A percentile compares a stretch with the other conserved stretches of the same genome.
These are phyloP conservation scores for Zaprionus lineosus DNA, from an alignment of 2,888 invertebrate species.

Conservation along the genomic window DNA sequence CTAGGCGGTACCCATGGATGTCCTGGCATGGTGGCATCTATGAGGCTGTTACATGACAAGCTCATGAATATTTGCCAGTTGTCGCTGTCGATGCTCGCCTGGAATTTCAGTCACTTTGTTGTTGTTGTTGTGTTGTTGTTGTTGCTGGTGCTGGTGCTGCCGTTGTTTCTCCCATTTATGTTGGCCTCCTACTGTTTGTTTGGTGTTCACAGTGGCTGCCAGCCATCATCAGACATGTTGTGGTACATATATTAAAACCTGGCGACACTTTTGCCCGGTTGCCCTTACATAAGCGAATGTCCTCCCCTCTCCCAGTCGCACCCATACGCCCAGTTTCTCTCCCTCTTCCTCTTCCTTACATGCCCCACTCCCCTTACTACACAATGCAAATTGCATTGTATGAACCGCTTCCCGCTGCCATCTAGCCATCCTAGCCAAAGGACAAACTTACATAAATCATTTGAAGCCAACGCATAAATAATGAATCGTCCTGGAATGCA, in stretches of 20 bases:
- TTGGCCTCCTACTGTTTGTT: slow-evolving; percentile 27
- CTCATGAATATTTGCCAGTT: slow-evolving; percentile 73
- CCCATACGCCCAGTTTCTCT: no score
- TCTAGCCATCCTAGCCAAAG: no score
- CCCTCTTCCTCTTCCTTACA: background rate
- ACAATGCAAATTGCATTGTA: no score
- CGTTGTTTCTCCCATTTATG: slow-evolving; percentile 38
- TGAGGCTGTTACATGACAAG: slow-evolving; percentile 54
- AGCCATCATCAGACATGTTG: slow-evolving; percentile 24
- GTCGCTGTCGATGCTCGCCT: no score
- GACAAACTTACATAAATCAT: slow-evolving; percentile 63
- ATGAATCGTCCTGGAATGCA: slow-evolving; percentile 50
- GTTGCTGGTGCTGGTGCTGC: slow-evolving; percentile 36
- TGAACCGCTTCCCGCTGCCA: no score
- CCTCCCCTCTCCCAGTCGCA: background rate
- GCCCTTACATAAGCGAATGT: background rate
- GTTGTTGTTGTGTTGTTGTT: slow-evolving; percentile 16
- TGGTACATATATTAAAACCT: slow-evolving; percentile 39
- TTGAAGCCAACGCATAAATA: slow-evolving; percentile 65
- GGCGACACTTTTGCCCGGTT: slow-evolving; percentile 28
- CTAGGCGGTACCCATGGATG: no score
- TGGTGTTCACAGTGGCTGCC: slow-evolving; percentile 25
- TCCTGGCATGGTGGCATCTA: slow-evolving; percentile 23
- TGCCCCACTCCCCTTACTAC: background rate
- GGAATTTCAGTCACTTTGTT: no score